Evolutionary conservation across 2,888 invertebrate species (phyloP).

Genomic region (Chalcosyrphus nemorum): DNA sequence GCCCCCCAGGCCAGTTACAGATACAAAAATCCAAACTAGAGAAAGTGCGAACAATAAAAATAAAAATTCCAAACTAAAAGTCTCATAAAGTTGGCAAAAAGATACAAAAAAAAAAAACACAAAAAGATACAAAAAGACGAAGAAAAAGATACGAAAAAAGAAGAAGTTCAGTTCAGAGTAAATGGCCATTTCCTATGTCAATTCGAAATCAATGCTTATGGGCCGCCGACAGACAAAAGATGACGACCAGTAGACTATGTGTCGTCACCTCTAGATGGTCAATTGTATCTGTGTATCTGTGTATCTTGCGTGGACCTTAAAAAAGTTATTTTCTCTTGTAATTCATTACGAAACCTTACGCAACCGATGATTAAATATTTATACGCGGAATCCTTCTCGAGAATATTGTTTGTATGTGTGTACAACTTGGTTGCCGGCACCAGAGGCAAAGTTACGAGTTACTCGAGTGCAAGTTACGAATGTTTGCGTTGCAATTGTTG

Average conservation of each 20-base stretch:
- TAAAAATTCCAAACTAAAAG: slow-evolving; percentile 34
- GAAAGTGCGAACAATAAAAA: slow-evolving; percentile 56
- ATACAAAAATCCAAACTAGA: slow-evolving; percentile 34
- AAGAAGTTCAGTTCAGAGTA: slow-evolving; percentile 5
- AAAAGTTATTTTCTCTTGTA: not conserved
- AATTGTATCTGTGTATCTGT: not conserved
- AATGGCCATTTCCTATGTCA: slow-evolving; percentile 38
- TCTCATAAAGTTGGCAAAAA: slow-evolving; percentile 37
- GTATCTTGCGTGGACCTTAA: not conserved
- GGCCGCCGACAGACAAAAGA: no score
- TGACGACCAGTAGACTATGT: slow-evolving; percentile 31
- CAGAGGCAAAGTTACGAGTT: no score
- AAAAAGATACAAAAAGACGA: slow-evolving; percentile 4
- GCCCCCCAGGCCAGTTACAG: slow-evolving; percentile 6
- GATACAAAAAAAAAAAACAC: not conserved
- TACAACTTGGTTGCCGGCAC: no score
- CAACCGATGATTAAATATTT: slow-evolving; percentile 20
- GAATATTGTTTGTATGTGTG: no score
- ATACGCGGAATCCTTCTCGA: slow-evolving; percentile 32
- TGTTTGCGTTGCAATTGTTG: slow-evolving; percentile 1
- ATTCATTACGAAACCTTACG: slow-evolving; percentile 19
- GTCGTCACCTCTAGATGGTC: slow-evolving; percentile 31
- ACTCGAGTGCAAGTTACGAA: slow-evolving; percentile 15
- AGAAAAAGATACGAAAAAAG: not conserved
- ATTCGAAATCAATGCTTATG: slow-evolving; percentile 35